These are phyloP conservation scores for Coccyzus lansbergi DNA, from an alignment of 2,797 vertebrate genomes.

Conservation along the genomic window DNA sequence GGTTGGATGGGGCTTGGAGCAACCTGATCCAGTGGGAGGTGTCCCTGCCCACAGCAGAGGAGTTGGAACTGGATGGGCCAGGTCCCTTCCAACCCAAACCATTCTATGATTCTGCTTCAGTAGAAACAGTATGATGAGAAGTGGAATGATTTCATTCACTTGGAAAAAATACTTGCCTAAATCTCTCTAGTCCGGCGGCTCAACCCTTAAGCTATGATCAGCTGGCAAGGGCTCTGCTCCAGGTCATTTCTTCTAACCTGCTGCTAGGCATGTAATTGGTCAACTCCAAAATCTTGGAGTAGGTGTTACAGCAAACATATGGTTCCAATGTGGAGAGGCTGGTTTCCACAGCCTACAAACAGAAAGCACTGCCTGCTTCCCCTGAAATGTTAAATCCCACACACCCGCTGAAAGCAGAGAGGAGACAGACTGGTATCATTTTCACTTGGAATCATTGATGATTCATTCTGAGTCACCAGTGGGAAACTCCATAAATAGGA, in stretches of 20 bases:
- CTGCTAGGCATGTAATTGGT: neutral
- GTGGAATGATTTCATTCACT: neutral
- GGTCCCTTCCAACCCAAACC: no score
- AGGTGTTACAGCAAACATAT: conserved; percentile 21
- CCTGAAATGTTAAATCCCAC: conserved; percentile 39
- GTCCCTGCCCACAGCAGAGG: no score
- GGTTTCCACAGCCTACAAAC: neutral
- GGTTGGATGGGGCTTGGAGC: no score
- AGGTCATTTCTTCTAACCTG: neutral
- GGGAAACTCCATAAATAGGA: conserved; percentile 65
- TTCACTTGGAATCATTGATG: conserved; percentile 53
- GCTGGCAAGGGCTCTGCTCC: neutral
- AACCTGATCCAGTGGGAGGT: no score
- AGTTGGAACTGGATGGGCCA: no score
- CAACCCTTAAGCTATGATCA: neutral
- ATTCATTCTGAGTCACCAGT: conserved; percentile 67
- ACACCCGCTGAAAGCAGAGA: conserved; percentile 6
- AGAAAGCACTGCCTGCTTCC: conserved; percentile 18
- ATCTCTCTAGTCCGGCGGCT: neutral
- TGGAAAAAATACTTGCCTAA: neutral
- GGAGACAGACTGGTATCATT: conserved; percentile 36
- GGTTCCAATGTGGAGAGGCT: neutral
- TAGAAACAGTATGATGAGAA: neutral
- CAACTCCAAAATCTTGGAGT: conserved; percentile 1
- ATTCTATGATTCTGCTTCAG: neutral